Evolutionary conservation across 1,140 invertebrate genomes (phyloP).

Genomic region (Coptotermes formosanus): DNA sequence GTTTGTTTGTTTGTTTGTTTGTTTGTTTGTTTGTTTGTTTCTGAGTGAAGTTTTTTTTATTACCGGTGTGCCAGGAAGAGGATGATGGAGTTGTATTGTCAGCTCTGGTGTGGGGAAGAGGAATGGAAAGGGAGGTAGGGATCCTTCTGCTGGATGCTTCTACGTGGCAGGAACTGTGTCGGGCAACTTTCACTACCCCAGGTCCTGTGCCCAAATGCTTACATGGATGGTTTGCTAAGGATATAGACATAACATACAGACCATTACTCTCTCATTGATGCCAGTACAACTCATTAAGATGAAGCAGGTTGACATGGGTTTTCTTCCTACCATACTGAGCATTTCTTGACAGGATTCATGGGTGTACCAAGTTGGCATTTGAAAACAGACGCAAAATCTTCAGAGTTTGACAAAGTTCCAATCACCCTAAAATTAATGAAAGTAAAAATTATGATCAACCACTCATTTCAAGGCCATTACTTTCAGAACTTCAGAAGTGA

Average conservation of each 20-base stretch:
- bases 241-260: neutral
- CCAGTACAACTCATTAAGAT: too few species aligned
- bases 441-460: constrained; percentile 24
- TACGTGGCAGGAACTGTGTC: constrained; percentile 63
- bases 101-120: constrained; percentile 64
- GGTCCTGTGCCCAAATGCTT: constrained; percentile 75
- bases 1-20: neutral
- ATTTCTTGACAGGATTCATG: constrained; percentile 82
- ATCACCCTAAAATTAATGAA: constrained; percentile 54
- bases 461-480: too few species aligned
- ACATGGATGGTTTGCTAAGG: constrained; percentile 72
- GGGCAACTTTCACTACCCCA: constrained; percentile 65
- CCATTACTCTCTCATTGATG: neutral
- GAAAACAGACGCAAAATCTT: constrained; percentile 72
- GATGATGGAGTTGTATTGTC: constrained; percentile 74
- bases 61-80: constrained; percentile 53
- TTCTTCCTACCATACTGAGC: constrained; percentile 71
- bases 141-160: constrained; percentile 68
- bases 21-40: too few species aligned
- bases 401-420: constrained; percentile 78
- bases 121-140: constrained; percentile 59
- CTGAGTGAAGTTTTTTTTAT: neutral
- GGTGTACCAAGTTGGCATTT: constrained; percentile 63
- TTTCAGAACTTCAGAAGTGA: too few species aligned
- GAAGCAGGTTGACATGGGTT: neutral